Evolutionary conservation across 2,797 vertebrate species (phyloP).

Genomic region (Psittacula derbiana): DNA sequence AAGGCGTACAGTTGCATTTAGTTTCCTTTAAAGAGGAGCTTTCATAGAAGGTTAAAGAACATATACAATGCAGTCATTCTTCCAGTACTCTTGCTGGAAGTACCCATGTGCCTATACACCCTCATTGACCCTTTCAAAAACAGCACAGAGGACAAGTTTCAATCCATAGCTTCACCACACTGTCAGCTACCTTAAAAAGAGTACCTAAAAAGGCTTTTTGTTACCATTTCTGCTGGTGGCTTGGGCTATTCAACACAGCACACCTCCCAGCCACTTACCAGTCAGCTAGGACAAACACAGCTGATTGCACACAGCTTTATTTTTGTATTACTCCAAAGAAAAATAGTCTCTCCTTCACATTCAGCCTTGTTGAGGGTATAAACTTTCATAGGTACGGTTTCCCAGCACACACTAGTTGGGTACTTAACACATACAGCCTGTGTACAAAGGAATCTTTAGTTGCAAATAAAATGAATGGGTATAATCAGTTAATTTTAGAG

Average conservation of each 20-base stretch:
- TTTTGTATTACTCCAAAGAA: neutral
- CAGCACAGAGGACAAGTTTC: neutral
- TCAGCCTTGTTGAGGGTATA: neutral
- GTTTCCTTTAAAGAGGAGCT: conserved; percentile 49
- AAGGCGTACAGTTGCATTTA: conserved; percentile 15
- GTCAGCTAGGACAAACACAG: neutral
- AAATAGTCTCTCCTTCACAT: neutral
- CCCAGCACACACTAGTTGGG: neutral
- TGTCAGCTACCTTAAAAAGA: neutral
- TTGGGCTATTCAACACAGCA: neutral
- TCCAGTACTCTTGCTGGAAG: neutral
- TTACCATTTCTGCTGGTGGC: neutral
- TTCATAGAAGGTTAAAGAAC: conserved; percentile 54
- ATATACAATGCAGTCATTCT: neutral
- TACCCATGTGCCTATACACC: neutral
- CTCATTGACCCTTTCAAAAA: neutral
- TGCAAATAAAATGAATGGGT: neutral
- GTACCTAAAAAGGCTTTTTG: neutral
- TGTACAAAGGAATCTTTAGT: neutral
- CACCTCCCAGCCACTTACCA: neutral
- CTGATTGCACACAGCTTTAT: neutral
- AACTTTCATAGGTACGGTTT: neutral
- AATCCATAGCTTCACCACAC: neutral
- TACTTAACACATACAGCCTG: neutral
- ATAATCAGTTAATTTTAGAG: neutral